Evolutionary conservation across 2,888 invertebrate genomes (phyloP).

Genomic region (Hyles lineata): DNA sequence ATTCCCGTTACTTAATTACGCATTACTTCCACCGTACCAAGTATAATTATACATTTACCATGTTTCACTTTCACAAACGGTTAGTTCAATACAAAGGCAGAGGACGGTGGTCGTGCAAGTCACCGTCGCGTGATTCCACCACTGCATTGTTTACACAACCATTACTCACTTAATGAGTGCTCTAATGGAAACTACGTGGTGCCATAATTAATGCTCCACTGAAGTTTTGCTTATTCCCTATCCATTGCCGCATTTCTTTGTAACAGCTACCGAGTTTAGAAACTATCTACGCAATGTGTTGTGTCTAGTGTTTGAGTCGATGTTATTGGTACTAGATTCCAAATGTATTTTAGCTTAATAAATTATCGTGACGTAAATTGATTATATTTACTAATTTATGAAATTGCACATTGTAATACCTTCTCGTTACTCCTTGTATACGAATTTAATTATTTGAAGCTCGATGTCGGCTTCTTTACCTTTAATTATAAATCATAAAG

Average conservation of each 20-base stretch:
- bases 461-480: conserved; percentile 6
- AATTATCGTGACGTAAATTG: conserved; percentile 9
- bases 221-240: not conserved
- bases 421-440: conserved; percentile 2
- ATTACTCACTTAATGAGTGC: conserved; percentile 74
- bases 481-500: conserved; percentile 1
- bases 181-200: conserved; percentile 66
- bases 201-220: conserved; percentile 68
- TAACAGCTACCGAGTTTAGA: not conserved
- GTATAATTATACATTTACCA: conserved; percentile 60
- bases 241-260: conserved; percentile 12
- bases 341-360: conserved; percentile 11
- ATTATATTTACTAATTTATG: conserved; percentile 12
- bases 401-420: conserved; percentile 32
- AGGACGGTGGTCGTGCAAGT: conserved; percentile 59
- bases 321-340: not conserved
- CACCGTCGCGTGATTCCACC: conserved; percentile 76
- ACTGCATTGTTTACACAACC: conserved; percentile 71
- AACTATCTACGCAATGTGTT: conserved; percentile 8
- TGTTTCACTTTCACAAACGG: conserved; percentile 61
- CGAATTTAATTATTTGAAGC: not conserved
- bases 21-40: conserved; percentile 5
- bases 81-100: conserved; percentile 51
- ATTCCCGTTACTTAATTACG: conserved; percentile 18
- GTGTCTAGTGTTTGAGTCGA: too few species aligned